These are phyloP conservation scores for Austrofundulus limnaeus DNA, from an alignment of 2,113 vertebrate species.

Conservation along the genomic window DNA sequence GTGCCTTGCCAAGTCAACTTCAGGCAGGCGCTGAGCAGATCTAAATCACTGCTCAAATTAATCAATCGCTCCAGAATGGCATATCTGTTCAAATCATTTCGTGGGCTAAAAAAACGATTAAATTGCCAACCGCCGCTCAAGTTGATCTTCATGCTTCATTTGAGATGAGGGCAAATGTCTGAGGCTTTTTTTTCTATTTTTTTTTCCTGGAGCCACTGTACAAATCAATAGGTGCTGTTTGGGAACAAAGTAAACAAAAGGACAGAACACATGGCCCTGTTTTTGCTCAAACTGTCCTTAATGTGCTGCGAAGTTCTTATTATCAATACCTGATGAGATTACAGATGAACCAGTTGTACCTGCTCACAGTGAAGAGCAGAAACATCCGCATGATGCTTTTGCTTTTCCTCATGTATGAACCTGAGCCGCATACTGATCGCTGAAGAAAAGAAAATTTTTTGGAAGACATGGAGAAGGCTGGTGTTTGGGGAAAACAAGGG, in stretches of 20 bases:
- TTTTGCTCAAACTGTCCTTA: slow-evolving; percentile 47
- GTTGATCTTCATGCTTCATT: slow-evolving; percentile 69
- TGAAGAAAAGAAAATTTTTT: slow-evolving; percentile 51
- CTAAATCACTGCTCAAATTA: slow-evolving; percentile 62
- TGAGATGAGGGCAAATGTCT: slow-evolving; percentile 70
- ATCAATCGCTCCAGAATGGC: slow-evolving; percentile 62
- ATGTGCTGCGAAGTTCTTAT: slow-evolving; percentile 43
- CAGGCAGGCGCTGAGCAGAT: slow-evolving; percentile 31
- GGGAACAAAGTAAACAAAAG: slow-evolving; percentile 69
- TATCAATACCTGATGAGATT: slow-evolving; percentile 43
- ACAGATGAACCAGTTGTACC: slow-evolving; percentile 22
- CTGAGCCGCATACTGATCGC: slow-evolving; percentile 72
- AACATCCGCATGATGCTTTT: slow-evolving; percentile 52
- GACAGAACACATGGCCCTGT: slow-evolving; percentile 60
- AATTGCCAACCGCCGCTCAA: slow-evolving; percentile 49
- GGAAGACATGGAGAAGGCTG: slow-evolving; percentile 50
- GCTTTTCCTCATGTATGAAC: slow-evolving; percentile 54
- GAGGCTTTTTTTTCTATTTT: slow-evolving; percentile 42
- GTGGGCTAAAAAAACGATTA: slow-evolving; percentile 67
- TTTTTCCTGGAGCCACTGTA: slow-evolving; percentile 64
- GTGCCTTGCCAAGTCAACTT: slow-evolving; percentile 62
- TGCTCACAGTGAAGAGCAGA: slow-evolving; percentile 27
- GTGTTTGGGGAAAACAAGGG: slow-evolving; percentile 64
- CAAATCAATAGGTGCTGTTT: slow-evolving; percentile 68
- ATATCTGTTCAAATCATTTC: slow-evolving; percentile 70